Evolutionary conservation across 2,113 vertebrate genomes (phyloP).

Genomic region (Thinocorus orbignyianus): DNA sequence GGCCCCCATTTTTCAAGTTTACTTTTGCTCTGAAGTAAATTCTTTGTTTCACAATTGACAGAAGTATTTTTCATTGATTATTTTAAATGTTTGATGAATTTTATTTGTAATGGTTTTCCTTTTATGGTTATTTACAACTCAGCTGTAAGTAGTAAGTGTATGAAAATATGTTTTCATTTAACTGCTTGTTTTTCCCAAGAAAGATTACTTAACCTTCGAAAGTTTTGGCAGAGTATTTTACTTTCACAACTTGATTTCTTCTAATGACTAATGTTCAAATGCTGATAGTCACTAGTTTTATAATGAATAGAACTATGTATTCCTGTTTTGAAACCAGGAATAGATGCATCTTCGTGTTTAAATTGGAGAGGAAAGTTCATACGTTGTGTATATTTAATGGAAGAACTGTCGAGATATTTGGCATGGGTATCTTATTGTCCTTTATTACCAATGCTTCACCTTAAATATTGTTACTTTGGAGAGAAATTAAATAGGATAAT

Average conservation of each 20-base stretch:
- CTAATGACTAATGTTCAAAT: not conserved
- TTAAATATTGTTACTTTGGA: not conserved
- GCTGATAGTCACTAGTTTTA: not conserved
- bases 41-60: not conserved
- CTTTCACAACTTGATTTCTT: not conserved
- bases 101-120: not conserved
- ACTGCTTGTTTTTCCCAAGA: not conserved
- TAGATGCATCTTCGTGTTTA: not conserved
- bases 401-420: not conserved
- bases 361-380: not conserved
- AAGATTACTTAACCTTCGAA: not conserved
- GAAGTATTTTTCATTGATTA: not conserved
- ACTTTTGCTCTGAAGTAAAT: not conserved
- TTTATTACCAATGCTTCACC: not conserved
- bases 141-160: not conserved
- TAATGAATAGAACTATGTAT: not conserved
- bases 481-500: not conserved
- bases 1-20: not conserved
- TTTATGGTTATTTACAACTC: not conserved
- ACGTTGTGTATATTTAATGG: not conserved
- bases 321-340: not conserved
- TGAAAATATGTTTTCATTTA: constrained; percentile 14
- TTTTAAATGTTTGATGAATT: not conserved
- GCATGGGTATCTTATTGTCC: not conserved
- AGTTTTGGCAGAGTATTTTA: not conserved